Conservation (phyloP, 1,140 invertebrate species). For the Bombyx mori region ASM3026992v2 NC_085116.1:11885001-11885500, state of each 20-base stretch:
- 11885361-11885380: too few relatives aligned
- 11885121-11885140: slow-evolving; percentile 6
- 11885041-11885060: slow-evolving; percentile 7
- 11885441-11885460: too few relatives aligned
- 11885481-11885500: too few relatives aligned
- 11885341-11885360: too few relatives aligned
- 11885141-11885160: not conserved
- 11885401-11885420: too few relatives aligned
- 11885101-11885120: slow-evolving; percentile 18
- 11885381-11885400: too few relatives aligned
- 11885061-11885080: slow-evolving; percentile 4
- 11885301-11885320: too few relatives aligned
- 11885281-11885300: not conserved
- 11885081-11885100: slow-evolving; percentile 12
- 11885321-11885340: too few relatives aligned
- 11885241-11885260: not conserved
- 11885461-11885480: too few relatives aligned
- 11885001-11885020: not conserved
- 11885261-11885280: not conserved
- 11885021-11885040: not conserved
- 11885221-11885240: slow-evolving; percentile 2
- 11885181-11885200: not conserved
- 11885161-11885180: too few relatives aligned
- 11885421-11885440: too few relatives aligned
- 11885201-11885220: slow-evolving; percentile 3